Percentiles rank a stretch among this genome's conserved stretches.
phyloP scores from a whole-genome alignment of 2,797 vertebrate species.

The Karalla daura region DNA sequence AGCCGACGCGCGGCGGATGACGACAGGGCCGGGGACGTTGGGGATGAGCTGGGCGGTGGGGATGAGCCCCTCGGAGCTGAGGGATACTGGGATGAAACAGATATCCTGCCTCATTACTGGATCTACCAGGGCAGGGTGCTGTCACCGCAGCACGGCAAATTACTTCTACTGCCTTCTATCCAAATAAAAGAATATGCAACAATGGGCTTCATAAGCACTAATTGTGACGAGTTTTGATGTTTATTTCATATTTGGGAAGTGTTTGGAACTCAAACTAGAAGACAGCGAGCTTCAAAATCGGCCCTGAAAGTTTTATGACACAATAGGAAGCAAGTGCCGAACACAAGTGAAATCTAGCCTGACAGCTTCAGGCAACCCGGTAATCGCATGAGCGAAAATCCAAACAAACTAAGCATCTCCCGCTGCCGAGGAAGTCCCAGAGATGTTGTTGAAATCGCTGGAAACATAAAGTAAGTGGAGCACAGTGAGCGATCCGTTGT shows the following conservation, averaged over 20 bases:
- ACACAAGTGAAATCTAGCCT: background rate
- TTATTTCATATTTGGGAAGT: background rate
- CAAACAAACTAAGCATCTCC: background rate
- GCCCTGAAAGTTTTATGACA: background rate
- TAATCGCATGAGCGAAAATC: background rate
- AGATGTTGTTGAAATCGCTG: background rate
- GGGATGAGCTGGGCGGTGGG: constrained; percentile 30
- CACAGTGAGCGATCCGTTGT: background rate
- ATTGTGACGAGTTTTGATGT: constrained; percentile 1
- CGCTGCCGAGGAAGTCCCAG: background rate
- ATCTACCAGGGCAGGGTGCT: constrained; percentile 31
- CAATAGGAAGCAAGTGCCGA: background rate
- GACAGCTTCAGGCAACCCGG: background rate
- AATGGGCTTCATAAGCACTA: background rate
- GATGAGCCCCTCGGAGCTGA: constrained; percentile 27
- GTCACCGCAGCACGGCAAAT: constrained; percentile 29
- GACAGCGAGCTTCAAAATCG: background rate
- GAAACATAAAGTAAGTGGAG: background rate
- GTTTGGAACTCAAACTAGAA: background rate
- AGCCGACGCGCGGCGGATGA: constrained; percentile 42
- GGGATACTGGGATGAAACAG: constrained; percentile 29
- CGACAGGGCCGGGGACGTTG: constrained; percentile 39
- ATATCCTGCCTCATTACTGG: constrained; percentile 51
- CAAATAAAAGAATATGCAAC: background rate
- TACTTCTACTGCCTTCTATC: constrained; percentile 8